Evolutionary conservation across 1,140 invertebrate genomes (phyloP), one percentile per base, ranked within the genome.

Genomic region (Calycopis cecrops): DNA sequence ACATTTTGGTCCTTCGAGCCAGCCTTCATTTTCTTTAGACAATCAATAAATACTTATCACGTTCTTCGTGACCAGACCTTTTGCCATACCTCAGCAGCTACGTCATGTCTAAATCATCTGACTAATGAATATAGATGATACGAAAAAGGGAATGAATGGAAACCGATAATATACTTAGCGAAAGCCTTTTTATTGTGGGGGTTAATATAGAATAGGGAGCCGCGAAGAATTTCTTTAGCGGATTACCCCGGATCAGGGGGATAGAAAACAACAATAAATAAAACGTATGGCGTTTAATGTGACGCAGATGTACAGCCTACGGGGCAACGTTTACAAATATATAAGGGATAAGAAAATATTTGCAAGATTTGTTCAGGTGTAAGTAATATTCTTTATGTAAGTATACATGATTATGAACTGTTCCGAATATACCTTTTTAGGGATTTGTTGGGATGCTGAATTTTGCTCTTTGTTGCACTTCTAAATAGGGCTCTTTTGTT

Each of bases 151-250:
- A 4, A 42, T 49, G 48, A 49, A 49, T 49, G 28, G 12, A 49
- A 49, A 49, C 48, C 48, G 48, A 49, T 49, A 49, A 49, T 49
- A 49, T 34, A 49, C 48, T 49, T 49, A 49, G 28, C 18, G 33
- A 33, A 34, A 49, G 28, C 48, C 48, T 48, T 48, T n/a, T 42
- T 48, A 48, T 48, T 14, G 14, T 28, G 9, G 38, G 48, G 21
- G 48, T 49, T 21, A 49, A 49, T 49, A 49, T 49, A 33, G 48
- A 44, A 44, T 16, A 17, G 40, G 21, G 21, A 17, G n/a, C 40
- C 12, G 16, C 14, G 47, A 21, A 48, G 47, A 10, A 48, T 28
- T 48, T 28, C 11, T 10, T 44, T 44, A 8, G 14, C 14, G 40
- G 40, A 44, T 44, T 44, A 44, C 14, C 40, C 40, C 9, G 14